Evolutionary conservation across 2,888 invertebrate species (phyloP), one percentile per base, ranked within the genome.

Genomic region (Chymomyza caudatula): DNA sequence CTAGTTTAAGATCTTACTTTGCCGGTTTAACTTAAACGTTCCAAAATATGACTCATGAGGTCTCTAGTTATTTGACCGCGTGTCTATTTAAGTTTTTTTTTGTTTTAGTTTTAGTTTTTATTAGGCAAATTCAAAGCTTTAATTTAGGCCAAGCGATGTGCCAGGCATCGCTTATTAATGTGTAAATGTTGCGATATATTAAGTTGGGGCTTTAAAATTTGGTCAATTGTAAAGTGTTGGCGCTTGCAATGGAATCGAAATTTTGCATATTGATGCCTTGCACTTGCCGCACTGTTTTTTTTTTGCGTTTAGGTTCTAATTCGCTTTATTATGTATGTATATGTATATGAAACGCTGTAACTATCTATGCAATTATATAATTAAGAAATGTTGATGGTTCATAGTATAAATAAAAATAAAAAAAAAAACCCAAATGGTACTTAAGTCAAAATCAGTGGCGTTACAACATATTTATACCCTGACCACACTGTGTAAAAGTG

Each of bases 1-100:
- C n/a, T 59, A 60, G 47, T 20, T 62, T 4, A 37, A 51, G 47
- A 54, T 20, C 19, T 55, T 13, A n/a, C n/a, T 37, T 37, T 3
- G 54, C 17, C 15, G 6, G 56, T 6, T 8, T 4, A 49, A 49
- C 11, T 49, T 11, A 23, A 19, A 22, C 19, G 13, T 51, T 22
- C 15, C 23, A 22, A 23, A 52, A 37, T 57, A 20, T 55, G 25
- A 54, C 29, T 23, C 29, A 29, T 52, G 23, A 15, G 15, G 44
- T 17, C 17, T 44, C 44, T 11, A 17, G 54, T 15, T 54, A 23
- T 23, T 54, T 17, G 29, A 4, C 8, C 17, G 54, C 25, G 29
- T 54, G 17, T 13, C 23, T 11, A 2, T 54, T 37, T 29, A 54
- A 15, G 54, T 54, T 29, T 29, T 54, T 23, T 54, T 29, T 54